These are phyloP conservation scores for Brachionus asplanchnoidis DNA, from an alignment of 1,140 invertebrate genomes.

Conservation along the genomic window DNA sequence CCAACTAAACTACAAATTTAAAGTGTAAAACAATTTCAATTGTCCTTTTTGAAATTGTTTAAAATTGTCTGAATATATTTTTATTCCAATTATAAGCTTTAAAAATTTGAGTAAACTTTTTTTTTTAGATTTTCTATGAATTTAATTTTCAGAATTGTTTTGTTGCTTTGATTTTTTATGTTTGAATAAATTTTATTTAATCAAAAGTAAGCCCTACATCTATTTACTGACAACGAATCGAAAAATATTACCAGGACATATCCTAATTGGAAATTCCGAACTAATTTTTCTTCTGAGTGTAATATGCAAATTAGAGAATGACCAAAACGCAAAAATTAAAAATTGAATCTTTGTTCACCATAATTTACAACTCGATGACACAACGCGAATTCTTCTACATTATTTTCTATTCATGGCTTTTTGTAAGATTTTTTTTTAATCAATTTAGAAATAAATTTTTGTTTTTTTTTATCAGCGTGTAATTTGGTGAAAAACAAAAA, in stretches of 20 bases:
- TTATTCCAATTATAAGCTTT: not conserved
- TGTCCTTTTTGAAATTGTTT: not conserved
- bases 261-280: not conserved
- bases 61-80: not conserved
- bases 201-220: not conserved
- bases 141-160: not conserved
- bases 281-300: not conserved
- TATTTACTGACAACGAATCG: not conserved
- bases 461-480: too few relatives aligned
- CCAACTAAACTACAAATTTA: not conserved
- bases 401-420: not conserved
- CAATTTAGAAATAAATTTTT: not conserved
- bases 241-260: not conserved
- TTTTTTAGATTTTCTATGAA: constrained; percentile 6
- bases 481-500: too few relatives aligned
- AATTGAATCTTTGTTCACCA: not conserved
- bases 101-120: constrained; percentile 12
- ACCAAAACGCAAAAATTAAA: not conserved
- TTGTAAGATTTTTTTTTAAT: not conserved
- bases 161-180: not conserved
- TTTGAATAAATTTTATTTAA: not conserved
- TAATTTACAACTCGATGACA: not conserved
- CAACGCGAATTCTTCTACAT: not conserved
- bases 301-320: not conserved
- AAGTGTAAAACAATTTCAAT: not conserved